Evolutionary conservation across 2,888 invertebrate genomes (phyloP).

Genomic region (Agrotis clavis): DNA sequence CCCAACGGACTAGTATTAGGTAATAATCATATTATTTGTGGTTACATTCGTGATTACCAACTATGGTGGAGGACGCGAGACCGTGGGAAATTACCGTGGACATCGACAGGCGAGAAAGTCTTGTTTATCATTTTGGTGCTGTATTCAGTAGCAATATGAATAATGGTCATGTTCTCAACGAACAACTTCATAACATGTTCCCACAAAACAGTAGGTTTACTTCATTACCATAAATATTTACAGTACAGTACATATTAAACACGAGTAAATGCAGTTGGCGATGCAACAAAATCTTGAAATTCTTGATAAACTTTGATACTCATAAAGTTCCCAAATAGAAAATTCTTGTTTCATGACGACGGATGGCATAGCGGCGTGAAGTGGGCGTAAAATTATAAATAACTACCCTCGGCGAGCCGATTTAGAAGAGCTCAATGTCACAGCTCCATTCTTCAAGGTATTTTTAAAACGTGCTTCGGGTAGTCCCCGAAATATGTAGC

Average conservation of each 20-base stretch:
- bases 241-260: slow-evolving; percentile 31
- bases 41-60: slow-evolving; percentile 61
- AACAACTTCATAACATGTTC: neutral
- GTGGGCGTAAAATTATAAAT: slow-evolving; percentile 87
- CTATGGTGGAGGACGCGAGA: slow-evolving; percentile 37
- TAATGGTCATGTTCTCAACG: neutral
- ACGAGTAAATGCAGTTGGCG: slow-evolving; percentile 60
- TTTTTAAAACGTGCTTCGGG: slow-evolving; percentile 70
- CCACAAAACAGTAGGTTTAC: slow-evolving; percentile 1
- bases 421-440: slow-evolving; percentile 87
- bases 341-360: slow-evolving; percentile 80
- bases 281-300: slow-evolving; percentile 69
- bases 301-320: slow-evolving; percentile 65
- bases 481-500: slow-evolving; percentile 54
- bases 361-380: slow-evolving; percentile 71
- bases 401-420: slow-evolving; percentile 81
- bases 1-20: slow-evolving; percentile 49
- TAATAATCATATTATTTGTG: slow-evolving; percentile 58
- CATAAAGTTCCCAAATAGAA: slow-evolving; percentile 81
- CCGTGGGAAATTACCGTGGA: slow-evolving; percentile 61
- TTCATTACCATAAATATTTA: slow-evolving; percentile 29
- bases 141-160: slow-evolving; percentile 5
- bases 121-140: slow-evolving; percentile 32
- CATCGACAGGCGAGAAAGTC: slow-evolving; percentile 27
- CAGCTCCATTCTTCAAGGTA: slow-evolving; percentile 74